Conservation (phyloP, 2,888 invertebrate genomes). For the Eupithecia exiguata region DNA sequence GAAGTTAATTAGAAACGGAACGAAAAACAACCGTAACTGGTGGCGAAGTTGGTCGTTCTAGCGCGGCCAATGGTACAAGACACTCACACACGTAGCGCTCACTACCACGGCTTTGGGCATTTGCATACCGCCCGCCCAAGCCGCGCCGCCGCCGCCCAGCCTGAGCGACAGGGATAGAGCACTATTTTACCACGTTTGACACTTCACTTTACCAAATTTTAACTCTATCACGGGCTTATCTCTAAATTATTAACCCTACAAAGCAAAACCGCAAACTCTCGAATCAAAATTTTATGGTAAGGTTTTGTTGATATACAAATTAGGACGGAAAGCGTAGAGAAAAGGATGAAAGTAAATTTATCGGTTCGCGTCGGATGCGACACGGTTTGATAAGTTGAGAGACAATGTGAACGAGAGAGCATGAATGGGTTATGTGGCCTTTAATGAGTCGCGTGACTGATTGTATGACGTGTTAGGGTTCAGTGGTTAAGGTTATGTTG, state of each 20-base stretch:
- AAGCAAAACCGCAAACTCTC: constrained; percentile 32
- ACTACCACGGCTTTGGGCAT: constrained; percentile 77
- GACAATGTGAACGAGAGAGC: constrained; percentile 68
- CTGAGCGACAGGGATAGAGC: constrained; percentile 79
- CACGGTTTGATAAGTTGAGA: constrained; percentile 67
- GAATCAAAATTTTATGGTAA: constrained; percentile 31
- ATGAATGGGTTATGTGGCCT: constrained; percentile 74
- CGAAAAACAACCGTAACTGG: constrained; percentile 85
- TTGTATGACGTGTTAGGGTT: constrained; percentile 51
- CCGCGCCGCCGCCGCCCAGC: constrained; percentile 82
- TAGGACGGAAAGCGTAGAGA: constrained; percentile 63
- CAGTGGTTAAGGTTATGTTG: constrained; percentile 30
- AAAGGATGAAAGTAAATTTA: constrained; percentile 82
- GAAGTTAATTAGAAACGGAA: constrained; percentile 83
- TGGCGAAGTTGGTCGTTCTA: constrained; percentile 84
- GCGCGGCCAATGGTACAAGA: constrained; percentile 82
- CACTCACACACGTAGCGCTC: constrained; percentile 76
- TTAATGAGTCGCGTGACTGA: constrained; percentile 69
- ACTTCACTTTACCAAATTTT: constrained; percentile 53
- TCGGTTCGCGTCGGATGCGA: constrained; percentile 72
- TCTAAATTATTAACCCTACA: constrained; percentile 39
- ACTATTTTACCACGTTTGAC: constrained; percentile 61
- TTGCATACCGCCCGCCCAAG: constrained; percentile 85
- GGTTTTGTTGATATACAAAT: constrained; percentile 54
- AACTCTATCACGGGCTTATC: constrained; percentile 33